Evolutionary conservation across 2,888 invertebrate species (phyloP).

Genomic region (Erpobdella octoculata): DNA sequence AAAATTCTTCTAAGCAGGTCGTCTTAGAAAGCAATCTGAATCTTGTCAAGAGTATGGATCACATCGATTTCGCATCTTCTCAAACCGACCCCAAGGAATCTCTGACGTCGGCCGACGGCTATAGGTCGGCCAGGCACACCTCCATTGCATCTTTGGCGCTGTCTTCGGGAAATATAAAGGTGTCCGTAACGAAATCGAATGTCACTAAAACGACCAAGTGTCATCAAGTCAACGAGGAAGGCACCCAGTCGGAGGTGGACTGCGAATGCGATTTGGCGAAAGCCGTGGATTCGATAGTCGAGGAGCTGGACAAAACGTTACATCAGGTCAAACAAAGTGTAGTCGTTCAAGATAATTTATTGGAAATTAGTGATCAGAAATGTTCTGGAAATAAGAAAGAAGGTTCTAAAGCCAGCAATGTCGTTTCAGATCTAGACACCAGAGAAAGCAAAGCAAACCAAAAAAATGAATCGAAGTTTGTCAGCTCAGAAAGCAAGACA

Average conservation of each 20-base stretch:
- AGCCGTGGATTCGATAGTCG: not conserved
- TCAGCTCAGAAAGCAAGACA: not conserved
- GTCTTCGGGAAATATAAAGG: not conserved
- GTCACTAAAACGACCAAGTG: not conserved
- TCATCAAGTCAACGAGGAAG: not conserved
- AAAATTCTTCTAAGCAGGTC: not conserved
- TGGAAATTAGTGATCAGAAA: not conserved
- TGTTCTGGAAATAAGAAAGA: not conserved
- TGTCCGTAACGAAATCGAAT: not conserved
- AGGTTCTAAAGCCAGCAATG: not conserved
- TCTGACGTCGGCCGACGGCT: not conserved
- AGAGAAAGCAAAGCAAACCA: not conserved
- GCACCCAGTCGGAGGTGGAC: not conserved
- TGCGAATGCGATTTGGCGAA: not conserved
- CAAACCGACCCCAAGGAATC: not conserved
- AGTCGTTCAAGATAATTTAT: not conserved
- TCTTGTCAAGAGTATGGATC: too few relatives aligned
- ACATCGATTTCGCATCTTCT: too few relatives aligned
- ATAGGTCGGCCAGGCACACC: conserved; percentile 16
- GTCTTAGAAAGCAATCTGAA: not conserved
- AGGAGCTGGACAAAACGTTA: not conserved
- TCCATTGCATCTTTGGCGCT: conserved; percentile 15
- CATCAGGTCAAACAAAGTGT: not conserved
- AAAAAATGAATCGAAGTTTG: not conserved
- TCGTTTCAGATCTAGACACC: too few relatives aligned